phyloP scores from a whole-genome alignment of 2,888 invertebrate species.

The Abrostola tripartita region DNA sequence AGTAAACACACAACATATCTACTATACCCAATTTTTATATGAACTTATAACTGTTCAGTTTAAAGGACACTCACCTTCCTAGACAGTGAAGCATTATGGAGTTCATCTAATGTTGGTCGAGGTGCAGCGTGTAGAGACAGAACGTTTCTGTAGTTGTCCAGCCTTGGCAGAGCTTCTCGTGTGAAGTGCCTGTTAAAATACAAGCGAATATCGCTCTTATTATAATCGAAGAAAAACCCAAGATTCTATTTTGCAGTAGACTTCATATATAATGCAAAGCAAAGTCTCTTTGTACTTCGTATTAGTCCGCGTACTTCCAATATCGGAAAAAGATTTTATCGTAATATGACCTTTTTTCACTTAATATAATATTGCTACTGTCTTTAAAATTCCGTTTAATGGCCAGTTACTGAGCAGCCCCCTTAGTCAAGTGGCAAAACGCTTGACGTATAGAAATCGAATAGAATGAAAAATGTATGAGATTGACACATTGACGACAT shows the following conservation, averaged over 20 bases:
- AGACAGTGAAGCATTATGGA: conserved; percentile 94
- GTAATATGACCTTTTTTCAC: too few relatives aligned
- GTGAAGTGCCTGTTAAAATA: conserved; percentile 91
- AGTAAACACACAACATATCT: too few relatives aligned
- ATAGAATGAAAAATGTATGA: too few relatives aligned
- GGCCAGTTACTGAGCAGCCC: too few relatives aligned
- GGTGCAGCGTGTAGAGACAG: conserved; percentile 96
- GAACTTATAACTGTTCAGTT: background rate
- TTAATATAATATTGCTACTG: too few relatives aligned
- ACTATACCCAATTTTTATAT: too few relatives aligned
- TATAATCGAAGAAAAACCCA: conserved; percentile 8
- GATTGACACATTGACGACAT: too few relatives aligned
- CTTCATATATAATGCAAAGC: background rate
- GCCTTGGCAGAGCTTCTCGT: conserved; percentile 94
- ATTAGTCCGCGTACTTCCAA: too few relatives aligned
- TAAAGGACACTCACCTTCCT: conserved; percentile 90
- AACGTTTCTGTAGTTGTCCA: conserved; percentile 97
- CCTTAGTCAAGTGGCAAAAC: too few relatives aligned
- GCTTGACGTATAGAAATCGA: too few relatives aligned
- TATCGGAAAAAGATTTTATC: too few relatives aligned
- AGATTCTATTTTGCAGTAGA: background rate
- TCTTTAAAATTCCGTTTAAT: background rate
- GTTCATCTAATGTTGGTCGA: conserved; percentile 95
- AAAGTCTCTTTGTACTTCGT: background rate
- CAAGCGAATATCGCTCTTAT: conserved; percentile 6